phyloP scores from a whole-genome alignment of 1,140 invertebrate species.

The Caenorhabditis tropicalis region DNA sequence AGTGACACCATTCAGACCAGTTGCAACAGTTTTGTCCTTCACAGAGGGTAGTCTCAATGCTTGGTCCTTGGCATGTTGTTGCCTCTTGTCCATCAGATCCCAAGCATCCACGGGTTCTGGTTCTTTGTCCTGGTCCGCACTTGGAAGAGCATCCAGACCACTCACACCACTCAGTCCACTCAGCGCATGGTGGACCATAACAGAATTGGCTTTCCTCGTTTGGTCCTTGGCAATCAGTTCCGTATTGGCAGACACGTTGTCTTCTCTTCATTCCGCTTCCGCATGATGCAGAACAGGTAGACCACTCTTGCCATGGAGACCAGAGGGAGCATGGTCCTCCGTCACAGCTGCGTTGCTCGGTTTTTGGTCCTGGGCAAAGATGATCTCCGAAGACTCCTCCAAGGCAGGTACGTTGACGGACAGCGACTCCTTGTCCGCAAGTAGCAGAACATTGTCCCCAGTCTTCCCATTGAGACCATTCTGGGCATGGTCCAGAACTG shows the following conservation, averaged over 20 bases:
- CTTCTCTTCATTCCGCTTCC: constrained; percentile 54
- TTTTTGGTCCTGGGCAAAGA: constrained; percentile 45
- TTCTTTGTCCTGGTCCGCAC: constrained; percentile 82
- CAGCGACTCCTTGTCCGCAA: constrained; percentile 55
- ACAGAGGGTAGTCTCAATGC: constrained; percentile 49
- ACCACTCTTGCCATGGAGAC: constrained; percentile 57
- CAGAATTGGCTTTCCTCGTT: constrained; percentile 58
- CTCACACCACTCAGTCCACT: constrained; percentile 54
- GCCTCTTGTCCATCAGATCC: constrained; percentile 58
- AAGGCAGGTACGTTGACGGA: constrained; percentile 53
- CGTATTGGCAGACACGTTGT: constrained; percentile 54
- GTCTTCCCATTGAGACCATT: constrained; percentile 57
- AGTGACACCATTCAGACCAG: constrained; percentile 59
- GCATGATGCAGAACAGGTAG: constrained; percentile 49
- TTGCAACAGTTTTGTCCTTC: constrained; percentile 54
- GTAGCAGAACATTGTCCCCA: constrained; percentile 54
- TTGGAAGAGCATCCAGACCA: constrained; percentile 81
- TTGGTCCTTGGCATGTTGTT: constrained; percentile 51
- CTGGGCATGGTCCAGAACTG: constrained; percentile 58
- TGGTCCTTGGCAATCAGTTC: constrained; percentile 56
- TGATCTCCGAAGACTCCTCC: constrained; percentile 56
- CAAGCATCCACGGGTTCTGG: constrained; percentile 76
- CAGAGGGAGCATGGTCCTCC: constrained; percentile 54
- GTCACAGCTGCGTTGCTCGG: constrained; percentile 53
- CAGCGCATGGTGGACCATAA: constrained; percentile 57